These are phyloP conservation scores for Falco rusticolus DNA, from an alignment of 2,797 vertebrate species.

Conservation along the genomic window DNA sequence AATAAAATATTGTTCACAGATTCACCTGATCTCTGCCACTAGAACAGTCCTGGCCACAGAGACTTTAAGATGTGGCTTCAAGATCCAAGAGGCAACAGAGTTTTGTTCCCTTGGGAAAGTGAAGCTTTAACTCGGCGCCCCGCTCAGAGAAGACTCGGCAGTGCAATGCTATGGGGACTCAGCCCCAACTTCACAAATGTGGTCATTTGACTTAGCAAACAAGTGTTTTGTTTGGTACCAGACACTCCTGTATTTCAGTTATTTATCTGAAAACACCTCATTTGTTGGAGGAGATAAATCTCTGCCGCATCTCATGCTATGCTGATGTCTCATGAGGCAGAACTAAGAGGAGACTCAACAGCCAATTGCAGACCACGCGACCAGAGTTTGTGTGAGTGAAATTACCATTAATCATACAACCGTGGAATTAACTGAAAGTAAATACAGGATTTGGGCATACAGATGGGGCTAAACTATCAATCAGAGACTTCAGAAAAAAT, in stretches of 20 bases:
- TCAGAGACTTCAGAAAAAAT: fast-evolving
- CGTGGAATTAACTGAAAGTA: neutral
- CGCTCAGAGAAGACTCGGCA: fast-evolving
- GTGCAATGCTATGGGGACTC: neutral
- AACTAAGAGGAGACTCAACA: neutral
- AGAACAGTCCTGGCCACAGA: neutral
- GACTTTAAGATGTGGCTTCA: neutral
- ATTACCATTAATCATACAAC: fast-evolving
- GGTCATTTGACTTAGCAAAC: neutral
- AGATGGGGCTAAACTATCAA: neutral
- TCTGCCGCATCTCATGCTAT: neutral
- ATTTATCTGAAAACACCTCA: neutral
- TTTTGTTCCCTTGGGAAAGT: neutral
- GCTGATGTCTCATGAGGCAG: fast-evolving
- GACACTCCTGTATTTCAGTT: neutral
- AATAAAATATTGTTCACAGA: neutral
- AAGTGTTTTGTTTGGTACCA: neutral
- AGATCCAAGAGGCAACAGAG: neutral
- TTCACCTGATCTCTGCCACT: neutral
- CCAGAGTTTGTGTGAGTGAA: fast-evolving
- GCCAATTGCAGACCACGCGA: fast-evolving
- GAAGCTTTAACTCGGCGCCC: neutral
- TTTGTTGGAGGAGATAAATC: neutral
- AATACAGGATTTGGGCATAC: neutral
- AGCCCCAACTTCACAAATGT: neutral